Conservation (phyloP, 2,113 vertebrate species). For the Rutilus rutilus region DNA sequence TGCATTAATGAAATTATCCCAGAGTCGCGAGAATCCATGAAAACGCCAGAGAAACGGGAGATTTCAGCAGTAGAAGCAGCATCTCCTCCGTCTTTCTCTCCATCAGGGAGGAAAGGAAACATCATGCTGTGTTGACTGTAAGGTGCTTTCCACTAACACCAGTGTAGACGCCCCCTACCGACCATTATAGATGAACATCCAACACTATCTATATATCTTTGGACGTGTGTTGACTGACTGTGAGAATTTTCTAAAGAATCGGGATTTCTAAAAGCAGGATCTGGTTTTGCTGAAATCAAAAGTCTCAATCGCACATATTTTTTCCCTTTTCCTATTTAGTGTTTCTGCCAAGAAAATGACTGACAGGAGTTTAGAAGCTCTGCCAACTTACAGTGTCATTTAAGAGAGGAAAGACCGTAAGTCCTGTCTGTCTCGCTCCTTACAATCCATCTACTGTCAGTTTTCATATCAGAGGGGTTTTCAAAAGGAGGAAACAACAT, state of each 20-base stretch:
- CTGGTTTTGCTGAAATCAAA: not conserved
- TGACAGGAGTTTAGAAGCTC: not conserved
- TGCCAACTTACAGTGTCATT: not conserved
- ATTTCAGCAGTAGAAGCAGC: not conserved
- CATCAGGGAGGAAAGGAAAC: not conserved
- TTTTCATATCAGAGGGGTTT: not conserved
- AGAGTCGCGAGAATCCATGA: not conserved
- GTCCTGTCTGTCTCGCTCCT: not conserved
- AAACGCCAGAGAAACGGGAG: not conserved
- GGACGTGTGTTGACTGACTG: too few species aligned
- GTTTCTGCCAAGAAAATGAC: not conserved
- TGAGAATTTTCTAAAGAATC: too few species aligned
- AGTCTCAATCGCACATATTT: not conserved
- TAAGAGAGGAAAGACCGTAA: not conserved
- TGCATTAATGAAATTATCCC: not conserved
- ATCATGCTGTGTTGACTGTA: not conserved
- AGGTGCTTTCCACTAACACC: not conserved
- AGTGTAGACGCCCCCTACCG: not conserved
- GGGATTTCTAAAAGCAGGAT: too few species aligned
- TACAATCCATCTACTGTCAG: not conserved
- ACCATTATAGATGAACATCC: not conserved
- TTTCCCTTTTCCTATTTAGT: not conserved
- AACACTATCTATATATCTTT: not conserved
- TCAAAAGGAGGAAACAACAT: not conserved
- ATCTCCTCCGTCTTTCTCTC: not conserved